Conservation (phyloP, 2,113 vertebrate genomes). For the Silurus meridionalis region DNA sequence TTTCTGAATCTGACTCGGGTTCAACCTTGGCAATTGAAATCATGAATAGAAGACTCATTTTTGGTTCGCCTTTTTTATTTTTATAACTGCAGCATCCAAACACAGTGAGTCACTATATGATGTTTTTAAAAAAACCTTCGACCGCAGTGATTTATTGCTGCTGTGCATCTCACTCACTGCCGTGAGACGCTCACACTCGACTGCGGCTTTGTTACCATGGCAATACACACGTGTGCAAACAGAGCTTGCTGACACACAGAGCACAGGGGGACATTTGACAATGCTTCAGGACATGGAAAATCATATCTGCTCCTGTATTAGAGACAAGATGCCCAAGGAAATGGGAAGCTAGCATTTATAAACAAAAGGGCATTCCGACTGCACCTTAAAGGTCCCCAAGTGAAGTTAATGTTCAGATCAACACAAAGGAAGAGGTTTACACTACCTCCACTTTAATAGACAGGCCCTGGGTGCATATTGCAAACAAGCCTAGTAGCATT, state of each 20-base stretch:
- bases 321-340: slow-evolving; percentile 23
- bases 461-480: neutral
- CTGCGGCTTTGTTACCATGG: slow-evolving; percentile 58
- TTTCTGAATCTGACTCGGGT: slow-evolving; percentile 14
- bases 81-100: neutral
- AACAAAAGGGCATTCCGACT: slow-evolving; percentile 26
- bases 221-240: slow-evolving; percentile 45
- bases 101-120: slow-evolving; percentile 37
- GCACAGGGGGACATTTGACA: slow-evolving; percentile 19
- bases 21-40: slow-evolving; percentile 26
- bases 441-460: slow-evolving; percentile 20
- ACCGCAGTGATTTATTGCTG: slow-evolving; percentile 24
- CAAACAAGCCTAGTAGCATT: neutral
- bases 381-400: slow-evolving; percentile 3
- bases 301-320: slow-evolving; percentile 42
- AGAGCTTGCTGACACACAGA: slow-evolving; percentile 16
- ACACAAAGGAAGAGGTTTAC: neutral
- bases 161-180: neutral
- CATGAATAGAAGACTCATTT: slow-evolving; percentile 11
- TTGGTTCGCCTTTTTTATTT: neutral
- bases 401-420: neutral
- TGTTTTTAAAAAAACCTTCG: slow-evolving; percentile 42
- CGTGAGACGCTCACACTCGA: slow-evolving; percentile 15
- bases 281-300: slow-evolving; percentile 32
- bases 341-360: slow-evolving; percentile 10